Percentiles rank a stretch among this genome's conserved stretches.
Evolutionary conservation across 2,113 vertebrate genomes (phyloP).

Genomic region (Grantiella picta): DNA sequence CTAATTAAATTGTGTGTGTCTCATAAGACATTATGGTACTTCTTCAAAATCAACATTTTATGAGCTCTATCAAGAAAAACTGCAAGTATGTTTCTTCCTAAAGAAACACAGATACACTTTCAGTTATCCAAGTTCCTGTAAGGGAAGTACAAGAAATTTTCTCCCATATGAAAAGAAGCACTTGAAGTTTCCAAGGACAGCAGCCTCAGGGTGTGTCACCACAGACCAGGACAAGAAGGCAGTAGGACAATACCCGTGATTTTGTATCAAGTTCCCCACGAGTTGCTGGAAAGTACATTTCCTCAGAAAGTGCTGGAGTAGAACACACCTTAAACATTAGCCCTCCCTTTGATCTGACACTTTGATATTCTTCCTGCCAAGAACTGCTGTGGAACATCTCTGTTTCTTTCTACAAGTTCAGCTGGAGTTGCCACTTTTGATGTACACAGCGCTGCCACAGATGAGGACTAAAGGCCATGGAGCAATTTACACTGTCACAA

Average conservation of each 20-base stretch:
- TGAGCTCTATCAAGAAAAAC: not conserved
- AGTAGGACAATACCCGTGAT: fast-evolving
- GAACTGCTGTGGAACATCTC: not conserved
- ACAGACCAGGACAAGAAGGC: not conserved
- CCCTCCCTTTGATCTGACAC: not conserved
- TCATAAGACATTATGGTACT: not conserved
- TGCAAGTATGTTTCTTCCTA: not conserved
- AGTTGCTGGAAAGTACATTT: not conserved
- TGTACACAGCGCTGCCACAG: not conserved
- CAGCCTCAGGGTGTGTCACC: not conserved
- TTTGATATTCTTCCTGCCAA: not conserved
- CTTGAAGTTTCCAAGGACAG: not conserved
- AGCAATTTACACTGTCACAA: not conserved
- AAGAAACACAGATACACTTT: not conserved
- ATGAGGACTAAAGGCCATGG: not conserved
- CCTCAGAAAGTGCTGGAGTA: not conserved
- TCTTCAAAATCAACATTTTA: not conserved
- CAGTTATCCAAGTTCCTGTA: not conserved
- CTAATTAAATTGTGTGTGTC: not conserved
- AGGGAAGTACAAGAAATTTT: not conserved
- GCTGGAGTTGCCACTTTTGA: not conserved
- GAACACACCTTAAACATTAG: not conserved
- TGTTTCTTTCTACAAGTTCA: not conserved
- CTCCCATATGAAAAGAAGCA: not conserved
- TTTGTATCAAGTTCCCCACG: not conserved